Conservation (phyloP, 2,888 invertebrate genomes). For the Melinaea menophilus region DNA sequence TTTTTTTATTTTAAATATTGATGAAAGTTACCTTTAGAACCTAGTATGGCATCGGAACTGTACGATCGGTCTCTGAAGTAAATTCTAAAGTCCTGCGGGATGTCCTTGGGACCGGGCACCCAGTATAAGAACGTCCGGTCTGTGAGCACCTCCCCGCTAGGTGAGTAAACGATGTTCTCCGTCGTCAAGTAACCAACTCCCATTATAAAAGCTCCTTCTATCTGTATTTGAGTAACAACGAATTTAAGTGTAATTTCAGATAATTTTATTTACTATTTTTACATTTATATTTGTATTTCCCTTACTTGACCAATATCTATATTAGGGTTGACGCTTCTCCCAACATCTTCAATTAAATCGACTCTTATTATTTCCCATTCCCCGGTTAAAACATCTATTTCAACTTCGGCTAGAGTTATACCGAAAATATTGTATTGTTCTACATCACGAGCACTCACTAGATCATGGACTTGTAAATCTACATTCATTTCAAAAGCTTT, state of each 20-base stretch:
- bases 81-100: conserved; percentile 81
- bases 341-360: conserved; percentile 83
- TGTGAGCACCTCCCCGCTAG: conserved; percentile 80
- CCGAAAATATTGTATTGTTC: conserved; percentile 78
- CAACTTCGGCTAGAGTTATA: conserved; percentile 80
- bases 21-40: conserved; percentile 43
- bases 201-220: conserved; percentile 85
- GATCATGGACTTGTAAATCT: conserved; percentile 72
- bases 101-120: conserved; percentile 82
- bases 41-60: conserved; percentile 36
- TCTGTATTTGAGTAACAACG: conserved; percentile 22
- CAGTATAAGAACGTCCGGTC: conserved; percentile 86
- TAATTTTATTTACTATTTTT: no score
- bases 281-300: background rate
- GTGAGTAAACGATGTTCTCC: conserved; percentile 80
- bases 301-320: conserved; percentile 83
- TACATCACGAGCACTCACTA: conserved; percentile 61
- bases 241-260: no score
- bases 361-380: conserved; percentile 80
- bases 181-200: conserved; percentile 82
- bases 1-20: no score
- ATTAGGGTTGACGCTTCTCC: conserved; percentile 82
- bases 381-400: conserved; percentile 87
- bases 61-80: conserved; percentile 62
- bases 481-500: conserved; percentile 68